Base-by-base conservation (phyloP, 2,888 invertebrate genomes). In the Ophonus ardosiacus region DNA sequence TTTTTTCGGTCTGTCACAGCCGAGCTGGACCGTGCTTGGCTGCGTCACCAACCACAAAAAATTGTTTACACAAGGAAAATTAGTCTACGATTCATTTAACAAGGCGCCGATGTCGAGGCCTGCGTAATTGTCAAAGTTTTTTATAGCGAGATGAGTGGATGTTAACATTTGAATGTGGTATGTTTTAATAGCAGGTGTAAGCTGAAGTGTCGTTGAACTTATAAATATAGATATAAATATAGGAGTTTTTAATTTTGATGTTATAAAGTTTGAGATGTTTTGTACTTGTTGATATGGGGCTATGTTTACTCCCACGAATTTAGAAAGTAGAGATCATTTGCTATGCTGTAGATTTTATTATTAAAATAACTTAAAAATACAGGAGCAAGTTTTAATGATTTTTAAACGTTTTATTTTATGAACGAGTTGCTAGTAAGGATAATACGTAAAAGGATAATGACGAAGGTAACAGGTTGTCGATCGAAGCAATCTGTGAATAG, bases 31-130 rank as follows among this genome's bases (percentile, higher is more conserved):
- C 43, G 43, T 74, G 80, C 63, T 61, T 80, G 63, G 71, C 71
- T 74, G 80, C 63, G 80, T 80, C 80, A 80, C 80, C 56, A 31
- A 0, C 51, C 8, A 84, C 78, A 86, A 87, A 87, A 87, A 86
- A 86, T 85, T 86, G 86, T 87, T 87, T 87, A 86, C 87, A 87
- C 83, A 86, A 87, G 63, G 86, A 85, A 86, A 87, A 86, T 87
- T 87, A 87, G 86, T 86, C 83, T 80, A 83, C 87, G 87, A 86
- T 86, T 86, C 87, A 87, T 87, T 86, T 87, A 86, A 86, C 86
- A 85, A 82, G 85, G 74, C 86, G 74, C 78, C 63, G 84, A 59
- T 84, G 78, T 78, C 78, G 78, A 61, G 78, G 24, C 65, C 78
- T 78, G 40, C 43, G 63, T 84, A 84, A 84, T 84, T 84, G 84